These are phyloP conservation scores for Tuberolachnus salignus DNA, from an alignment of 2,888 invertebrate genomes.

Conservation along the genomic window DNA sequence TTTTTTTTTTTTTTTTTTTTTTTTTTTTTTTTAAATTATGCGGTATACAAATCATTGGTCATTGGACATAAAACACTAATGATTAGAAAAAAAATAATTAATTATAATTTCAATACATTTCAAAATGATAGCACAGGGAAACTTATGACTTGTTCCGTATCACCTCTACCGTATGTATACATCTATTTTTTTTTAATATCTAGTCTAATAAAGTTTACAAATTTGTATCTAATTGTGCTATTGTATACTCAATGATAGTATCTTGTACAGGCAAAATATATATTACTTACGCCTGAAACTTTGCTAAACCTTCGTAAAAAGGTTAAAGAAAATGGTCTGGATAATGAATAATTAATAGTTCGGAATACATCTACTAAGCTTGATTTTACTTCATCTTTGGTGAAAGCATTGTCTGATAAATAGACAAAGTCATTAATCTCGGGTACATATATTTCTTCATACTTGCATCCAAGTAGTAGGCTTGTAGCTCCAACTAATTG, in stretches of 20 bases:
- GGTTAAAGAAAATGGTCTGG: slow-evolving; percentile 84
- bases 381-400: slow-evolving; percentile 75
- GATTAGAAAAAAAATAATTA: too few relatives aligned
- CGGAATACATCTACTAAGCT: slow-evolving; percentile 84
- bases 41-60: too few relatives aligned
- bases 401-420: slow-evolving; percentile 87
- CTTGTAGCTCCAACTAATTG: slow-evolving; percentile 90
- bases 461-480: slow-evolving; percentile 90
- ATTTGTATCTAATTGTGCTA: too few relatives aligned
- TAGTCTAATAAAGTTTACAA: too few relatives aligned
- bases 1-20: too few relatives aligned
- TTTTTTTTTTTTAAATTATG: too few relatives aligned
- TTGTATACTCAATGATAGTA: neutral
- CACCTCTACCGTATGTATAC: too few relatives aligned
- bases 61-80: too few relatives aligned
- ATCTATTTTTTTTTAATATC: too few relatives aligned
- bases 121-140: too few relatives aligned
- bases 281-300: slow-evolving; percentile 63
- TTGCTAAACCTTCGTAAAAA: slow-evolving; percentile 83
- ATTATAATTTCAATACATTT: too few relatives aligned
- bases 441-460: slow-evolving; percentile 91
- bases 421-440: slow-evolving; percentile 87
- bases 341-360: slow-evolving; percentile 79
- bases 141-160: too few relatives aligned
- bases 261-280: neutral